Evolutionary conservation across 2,797 vertebrate genomes (phyloP).

Genomic region (Pantherophis alleghaniensis): DNA sequence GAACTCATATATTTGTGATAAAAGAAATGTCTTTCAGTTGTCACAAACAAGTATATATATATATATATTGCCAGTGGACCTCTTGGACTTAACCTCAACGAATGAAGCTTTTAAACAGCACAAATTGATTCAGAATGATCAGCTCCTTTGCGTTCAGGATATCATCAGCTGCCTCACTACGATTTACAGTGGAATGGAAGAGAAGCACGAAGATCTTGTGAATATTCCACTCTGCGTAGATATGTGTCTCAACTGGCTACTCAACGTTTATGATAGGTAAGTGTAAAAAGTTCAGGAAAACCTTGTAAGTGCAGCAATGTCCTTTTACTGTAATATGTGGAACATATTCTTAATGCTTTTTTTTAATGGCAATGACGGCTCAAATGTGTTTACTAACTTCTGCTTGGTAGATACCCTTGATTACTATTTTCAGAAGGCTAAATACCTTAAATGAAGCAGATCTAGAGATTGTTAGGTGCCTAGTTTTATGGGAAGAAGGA

Average conservation of each 20-base stretch:
- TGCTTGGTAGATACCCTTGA: not conserved
- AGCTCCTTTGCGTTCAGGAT: conserved; percentile 87
- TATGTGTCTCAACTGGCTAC: conserved; percentile 98
- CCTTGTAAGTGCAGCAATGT: not conserved
- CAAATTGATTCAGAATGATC: conserved; percentile 87
- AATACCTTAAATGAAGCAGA: not conserved
- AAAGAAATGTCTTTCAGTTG: conserved; percentile 3
- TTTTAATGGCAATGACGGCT: not conserved
- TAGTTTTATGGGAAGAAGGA: not conserved
- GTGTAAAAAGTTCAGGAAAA: conserved; percentile 53
- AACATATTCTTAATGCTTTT: not conserved
- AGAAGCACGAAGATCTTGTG: conserved; percentile 92
- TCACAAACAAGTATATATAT: not conserved
- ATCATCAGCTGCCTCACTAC: conserved; percentile 93
- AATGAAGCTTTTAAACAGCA: conserved; percentile 91
- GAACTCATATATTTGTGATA: not conserved
- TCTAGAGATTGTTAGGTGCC: not conserved
- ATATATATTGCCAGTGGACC: conserved; percentile 80
- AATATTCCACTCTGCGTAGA: conserved; percentile 94
- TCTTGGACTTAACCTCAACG: conserved; percentile 88
- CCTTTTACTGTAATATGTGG: not conserved
- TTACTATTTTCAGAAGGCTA: not conserved
- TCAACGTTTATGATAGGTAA: conserved; percentile 97
- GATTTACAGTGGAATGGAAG: conserved; percentile 90
- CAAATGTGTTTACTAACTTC: not conserved